Conservation (phyloP, 2,888 invertebrate species). For the Exephanes ischioxanthus region DNA sequence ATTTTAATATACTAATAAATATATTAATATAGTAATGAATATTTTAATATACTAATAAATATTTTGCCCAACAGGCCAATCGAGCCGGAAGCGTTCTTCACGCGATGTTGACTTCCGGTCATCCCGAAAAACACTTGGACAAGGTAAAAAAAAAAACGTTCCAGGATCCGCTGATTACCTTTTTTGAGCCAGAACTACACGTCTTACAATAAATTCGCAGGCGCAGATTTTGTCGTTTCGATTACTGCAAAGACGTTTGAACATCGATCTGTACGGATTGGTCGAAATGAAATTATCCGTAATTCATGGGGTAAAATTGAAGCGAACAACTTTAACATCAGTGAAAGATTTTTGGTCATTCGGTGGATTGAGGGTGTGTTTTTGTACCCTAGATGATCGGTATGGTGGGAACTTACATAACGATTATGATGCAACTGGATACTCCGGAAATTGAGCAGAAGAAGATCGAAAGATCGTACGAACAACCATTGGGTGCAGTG, state of each 20-base stretch:
- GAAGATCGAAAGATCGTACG: neutral
- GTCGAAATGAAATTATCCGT: constrained; percentile 59
- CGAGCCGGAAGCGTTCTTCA: constrained; percentile 62
- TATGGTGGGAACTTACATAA: constrained; percentile 59
- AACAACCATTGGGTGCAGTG: neutral
- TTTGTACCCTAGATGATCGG: constrained; percentile 55
- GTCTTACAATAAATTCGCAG: constrained; percentile 17
- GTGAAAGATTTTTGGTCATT: neutral
- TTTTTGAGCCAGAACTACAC: neutral
- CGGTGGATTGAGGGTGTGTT: neutral
- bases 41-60: neutral
- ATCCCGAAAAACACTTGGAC: constrained; percentile 34
- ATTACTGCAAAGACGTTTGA: constrained; percentile 59
- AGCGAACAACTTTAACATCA: neutral
- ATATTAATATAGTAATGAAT: too few relatives aligned
- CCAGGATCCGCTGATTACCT: neutral
- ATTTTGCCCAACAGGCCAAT: constrained; percentile 60
- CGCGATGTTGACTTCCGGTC: constrained; percentile 42
- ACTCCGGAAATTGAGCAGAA: constrained; percentile 6
- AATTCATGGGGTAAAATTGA: constrained; percentile 57
- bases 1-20: too few relatives aligned
- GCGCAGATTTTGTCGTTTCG: constrained; percentile 63
- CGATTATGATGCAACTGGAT: constrained; percentile 67
- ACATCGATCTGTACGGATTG: constrained; percentile 62
- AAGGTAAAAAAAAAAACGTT: constrained; percentile 37